Evolutionary conservation across 2,888 invertebrate species (phyloP).

Genomic region (Magallana nippona): DNA sequence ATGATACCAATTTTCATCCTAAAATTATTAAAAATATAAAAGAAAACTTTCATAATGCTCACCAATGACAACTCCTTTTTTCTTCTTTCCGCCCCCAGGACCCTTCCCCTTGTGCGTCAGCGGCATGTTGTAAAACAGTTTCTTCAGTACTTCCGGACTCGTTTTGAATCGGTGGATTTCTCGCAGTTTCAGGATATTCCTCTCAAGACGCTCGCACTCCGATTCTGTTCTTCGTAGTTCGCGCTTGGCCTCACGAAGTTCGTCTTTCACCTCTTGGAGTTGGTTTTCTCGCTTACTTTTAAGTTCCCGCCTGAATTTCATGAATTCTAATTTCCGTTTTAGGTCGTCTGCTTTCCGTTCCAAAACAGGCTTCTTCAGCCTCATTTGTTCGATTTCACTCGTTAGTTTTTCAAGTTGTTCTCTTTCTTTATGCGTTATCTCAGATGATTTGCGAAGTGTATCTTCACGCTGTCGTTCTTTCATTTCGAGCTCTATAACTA

Average conservation of each 20-base stretch:
- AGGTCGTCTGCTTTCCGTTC: constrained; percentile 68
- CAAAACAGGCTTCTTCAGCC: constrained; percentile 60
- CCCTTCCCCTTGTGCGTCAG: constrained; percentile 57
- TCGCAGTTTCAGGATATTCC: constrained; percentile 65
- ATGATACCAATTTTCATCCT: no score
- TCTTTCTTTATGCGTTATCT: constrained; percentile 50
- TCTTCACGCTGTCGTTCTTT: constrained; percentile 66
- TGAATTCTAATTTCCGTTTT: constrained; percentile 63
- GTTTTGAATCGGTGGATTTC: constrained; percentile 71
- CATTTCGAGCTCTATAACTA: constrained; percentile 69
- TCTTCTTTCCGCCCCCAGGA: constrained; percentile 33
- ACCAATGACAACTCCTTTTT: constrained; percentile 59
- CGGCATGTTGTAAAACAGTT: constrained; percentile 74
- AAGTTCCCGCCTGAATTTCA: constrained; percentile 59
- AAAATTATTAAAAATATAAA: no score
- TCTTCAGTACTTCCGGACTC: constrained; percentile 71
- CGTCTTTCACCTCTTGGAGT: constrained; percentile 56
- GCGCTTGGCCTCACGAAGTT: constrained; percentile 56
- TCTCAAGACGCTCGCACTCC: constrained; percentile 66
- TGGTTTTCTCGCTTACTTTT: constrained; percentile 57
- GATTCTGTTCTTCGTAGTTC: constrained; percentile 63
- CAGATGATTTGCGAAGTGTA: constrained; percentile 48
- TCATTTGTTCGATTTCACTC: constrained; percentile 62
- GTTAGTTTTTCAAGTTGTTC: constrained; percentile 53
- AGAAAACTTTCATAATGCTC: background rate